These are phyloP conservation scores for Spongilla lacustris DNA, from an alignment of 37 sponge, comb jelly and placozoan species.

Conservation along the genomic window DNA sequence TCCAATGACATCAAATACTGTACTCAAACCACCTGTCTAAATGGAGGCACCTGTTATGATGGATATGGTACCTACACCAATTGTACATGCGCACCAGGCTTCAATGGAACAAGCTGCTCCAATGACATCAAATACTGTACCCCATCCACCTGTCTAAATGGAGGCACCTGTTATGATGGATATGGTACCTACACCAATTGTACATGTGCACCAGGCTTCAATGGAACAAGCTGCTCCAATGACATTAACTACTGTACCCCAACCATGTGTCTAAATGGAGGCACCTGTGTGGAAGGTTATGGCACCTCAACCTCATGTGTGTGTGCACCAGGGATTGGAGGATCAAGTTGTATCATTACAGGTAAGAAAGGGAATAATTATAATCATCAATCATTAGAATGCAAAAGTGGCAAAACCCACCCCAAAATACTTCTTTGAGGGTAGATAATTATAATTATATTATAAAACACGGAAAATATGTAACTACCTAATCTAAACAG, in stretches of 20 bases:
- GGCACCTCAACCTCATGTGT: conserved; percentile 8
- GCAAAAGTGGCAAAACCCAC: too few relatives aligned
- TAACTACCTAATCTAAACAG: conserved; percentile 1
- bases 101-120: conserved; percentile 48
- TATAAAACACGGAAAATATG: background rate
- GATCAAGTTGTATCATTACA: background rate
- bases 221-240: conserved; percentile 46
- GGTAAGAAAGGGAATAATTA: too few relatives aligned
- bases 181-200: conserved; percentile 32
- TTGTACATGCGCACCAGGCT: conserved; percentile 35
- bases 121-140: conserved; percentile 26
- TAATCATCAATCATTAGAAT: too few relatives aligned
- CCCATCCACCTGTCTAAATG: conserved; percentile 48
- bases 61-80: conserved; percentile 4
- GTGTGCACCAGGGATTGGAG: background rate
- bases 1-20: background rate
- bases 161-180: conserved; percentile 56
- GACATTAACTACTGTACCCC: conserved; percentile 8
- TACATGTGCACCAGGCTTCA: conserved; percentile 35
- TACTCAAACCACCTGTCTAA: conserved; percentile 13
- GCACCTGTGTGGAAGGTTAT: conserved; percentile 55
- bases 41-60: conserved; percentile 36
- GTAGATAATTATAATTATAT: too few relatives aligned
- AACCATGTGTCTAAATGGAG: conserved; percentile 50
- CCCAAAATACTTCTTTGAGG: too few relatives aligned